A percentile compares a stretch with the other conserved stretches of the same genome.
Conservation (phyloP, 2,888 invertebrate species). For the Ophion ellenae region DNA sequence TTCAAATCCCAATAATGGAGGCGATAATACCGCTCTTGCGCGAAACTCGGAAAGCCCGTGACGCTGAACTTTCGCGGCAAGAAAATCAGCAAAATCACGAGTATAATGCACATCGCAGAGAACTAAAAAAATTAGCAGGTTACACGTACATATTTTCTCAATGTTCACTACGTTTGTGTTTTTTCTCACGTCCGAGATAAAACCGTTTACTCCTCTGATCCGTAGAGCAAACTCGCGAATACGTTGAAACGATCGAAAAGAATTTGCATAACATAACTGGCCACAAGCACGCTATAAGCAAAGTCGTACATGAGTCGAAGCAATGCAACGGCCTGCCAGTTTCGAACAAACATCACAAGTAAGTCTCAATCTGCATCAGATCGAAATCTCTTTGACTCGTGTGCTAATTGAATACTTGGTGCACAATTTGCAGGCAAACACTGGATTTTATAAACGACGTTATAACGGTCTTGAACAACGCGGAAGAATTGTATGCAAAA, state of each 20-base stretch:
- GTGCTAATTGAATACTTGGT: background rate
- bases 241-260: constrained; percentile 69
- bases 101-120: constrained; percentile 4
- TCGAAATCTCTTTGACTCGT: background rate
- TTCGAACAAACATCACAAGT: constrained; percentile 74
- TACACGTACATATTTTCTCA: constrained; percentile 40
- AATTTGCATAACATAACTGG: constrained; percentile 70
- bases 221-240: constrained; percentile 63
- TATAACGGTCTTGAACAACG: constrained; percentile 70
- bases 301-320: constrained; percentile 70
- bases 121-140: constrained; percentile 60
- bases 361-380: constrained; percentile 36
- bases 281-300: constrained; percentile 73
- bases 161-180: background rate
- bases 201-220: background rate
- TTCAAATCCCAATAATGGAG: constrained; percentile 35
- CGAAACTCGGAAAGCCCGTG: constrained; percentile 35
- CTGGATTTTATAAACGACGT: constrained; percentile 70
- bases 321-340: constrained; percentile 73
- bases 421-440: constrained; percentile 68
- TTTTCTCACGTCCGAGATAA: background rate
- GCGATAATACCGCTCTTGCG: constrained; percentile 51
- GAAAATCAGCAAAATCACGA: constrained; percentile 37
- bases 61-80: constrained; percentile 10
- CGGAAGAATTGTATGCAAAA: constrained; percentile 51